Conservation (phyloP, 2,113 vertebrate species). For the Ondatra zibethicus region DNA sequence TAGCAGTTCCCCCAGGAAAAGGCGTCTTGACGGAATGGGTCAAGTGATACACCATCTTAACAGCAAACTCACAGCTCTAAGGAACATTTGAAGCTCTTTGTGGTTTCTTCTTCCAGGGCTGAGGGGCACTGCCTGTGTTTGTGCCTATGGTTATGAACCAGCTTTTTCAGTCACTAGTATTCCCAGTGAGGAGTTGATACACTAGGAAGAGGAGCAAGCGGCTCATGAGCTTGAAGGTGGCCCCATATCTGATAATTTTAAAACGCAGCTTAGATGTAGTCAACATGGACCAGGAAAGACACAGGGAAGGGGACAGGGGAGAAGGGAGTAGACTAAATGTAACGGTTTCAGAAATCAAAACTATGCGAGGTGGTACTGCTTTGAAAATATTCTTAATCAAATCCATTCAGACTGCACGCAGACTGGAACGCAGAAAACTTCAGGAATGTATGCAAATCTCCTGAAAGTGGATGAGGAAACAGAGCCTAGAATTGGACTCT, state of each 20-base stretch:
- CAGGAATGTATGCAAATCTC: background rate
- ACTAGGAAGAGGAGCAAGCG: background rate
- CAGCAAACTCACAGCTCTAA: background rate
- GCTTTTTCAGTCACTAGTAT: background rate
- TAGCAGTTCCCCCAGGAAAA: background rate
- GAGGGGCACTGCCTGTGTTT: background rate
- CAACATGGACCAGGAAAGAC: background rate
- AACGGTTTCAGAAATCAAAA: background rate
- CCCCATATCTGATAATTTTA: background rate
- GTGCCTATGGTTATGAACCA: background rate
- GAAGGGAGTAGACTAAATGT: background rate
- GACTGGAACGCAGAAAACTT: background rate
- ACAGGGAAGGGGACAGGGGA: fast-evolving
- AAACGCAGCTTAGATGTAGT: background rate
- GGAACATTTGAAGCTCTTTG: background rate
- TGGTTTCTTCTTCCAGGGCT: background rate
- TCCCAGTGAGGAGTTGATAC: background rate
- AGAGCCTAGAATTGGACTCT: background rate
- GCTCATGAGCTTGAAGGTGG: background rate
- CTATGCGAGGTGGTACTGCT: fast-evolving
- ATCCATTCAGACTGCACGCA: fast-evolving
- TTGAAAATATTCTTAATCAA: background rate
- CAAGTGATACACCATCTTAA: background rate
- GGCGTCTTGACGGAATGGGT: background rate
- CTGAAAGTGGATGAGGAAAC: background rate